A percentile compares a stretch with the other conserved stretches of the same genome.
Conservation (phyloP, 2,113 vertebrate genomes). For the Clarias macrocephalus region DNA sequence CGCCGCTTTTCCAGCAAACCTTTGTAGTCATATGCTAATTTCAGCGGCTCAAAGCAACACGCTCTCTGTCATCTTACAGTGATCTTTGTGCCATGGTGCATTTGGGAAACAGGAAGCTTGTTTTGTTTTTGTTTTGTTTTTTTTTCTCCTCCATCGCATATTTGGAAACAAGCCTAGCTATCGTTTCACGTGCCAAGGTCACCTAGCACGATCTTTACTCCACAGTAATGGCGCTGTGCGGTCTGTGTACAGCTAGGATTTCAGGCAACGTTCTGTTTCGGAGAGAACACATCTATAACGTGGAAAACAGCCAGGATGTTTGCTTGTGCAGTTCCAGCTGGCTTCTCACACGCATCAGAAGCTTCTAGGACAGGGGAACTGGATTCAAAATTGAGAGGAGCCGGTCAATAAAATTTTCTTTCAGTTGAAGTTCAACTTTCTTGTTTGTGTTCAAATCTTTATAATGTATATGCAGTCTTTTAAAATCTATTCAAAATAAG, state of each 20-base stretch:
- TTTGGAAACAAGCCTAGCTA: slow-evolving; percentile 25
- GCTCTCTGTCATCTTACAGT: slow-evolving; percentile 25
- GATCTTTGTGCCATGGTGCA: slow-evolving; percentile 15
- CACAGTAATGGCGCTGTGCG: slow-evolving; percentile 17
- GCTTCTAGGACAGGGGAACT: not conserved
- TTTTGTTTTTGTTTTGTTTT: not conserved
- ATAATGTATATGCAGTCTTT: no score
- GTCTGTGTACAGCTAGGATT: slow-evolving; percentile 28
- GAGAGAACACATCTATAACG: slow-evolving; percentile 9
- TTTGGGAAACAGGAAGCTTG: not conserved
- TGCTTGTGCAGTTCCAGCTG: not conserved
- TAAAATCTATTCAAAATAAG: no score
- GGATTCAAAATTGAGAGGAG: no score
- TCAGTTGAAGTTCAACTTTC: no score
- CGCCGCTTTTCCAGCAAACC: slow-evolving; percentile 21
- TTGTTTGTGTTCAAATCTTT: no score
- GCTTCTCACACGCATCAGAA: not conserved
- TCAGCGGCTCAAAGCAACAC: slow-evolving; percentile 24
- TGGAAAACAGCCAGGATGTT: slow-evolving; percentile 17
- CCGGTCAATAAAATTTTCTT: no score
- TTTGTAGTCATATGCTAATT: slow-evolving; percentile 31
- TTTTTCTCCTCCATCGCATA: not conserved
- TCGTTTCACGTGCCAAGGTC: slow-evolving; percentile 43
- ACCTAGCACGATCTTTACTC: slow-evolving; percentile 10
- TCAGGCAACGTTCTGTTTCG: not conserved